Conservation (phyloP, 2,113 vertebrate genomes). For the Hippoglossus stenolepis region DNA sequence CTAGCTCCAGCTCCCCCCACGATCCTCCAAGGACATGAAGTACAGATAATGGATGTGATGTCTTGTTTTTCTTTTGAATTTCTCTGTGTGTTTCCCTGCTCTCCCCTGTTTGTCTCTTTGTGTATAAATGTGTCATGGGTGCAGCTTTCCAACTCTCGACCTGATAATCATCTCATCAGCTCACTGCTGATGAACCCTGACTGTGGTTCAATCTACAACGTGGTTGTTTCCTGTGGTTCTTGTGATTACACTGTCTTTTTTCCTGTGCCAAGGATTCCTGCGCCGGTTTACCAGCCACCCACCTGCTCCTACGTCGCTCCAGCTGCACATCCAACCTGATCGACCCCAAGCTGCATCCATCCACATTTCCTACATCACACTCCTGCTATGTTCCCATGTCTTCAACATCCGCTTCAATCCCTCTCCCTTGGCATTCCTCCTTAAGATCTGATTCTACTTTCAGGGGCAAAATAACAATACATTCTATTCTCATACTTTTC, state of each 20-base stretch:
- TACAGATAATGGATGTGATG: too few relatives aligned
- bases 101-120: background rate
- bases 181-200: background rate
- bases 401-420: background rate
- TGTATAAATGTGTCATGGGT: background rate
- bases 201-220: background rate
- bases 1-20: too few relatives aligned
- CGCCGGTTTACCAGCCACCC: background rate
- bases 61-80: background rate
- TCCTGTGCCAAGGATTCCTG: background rate
- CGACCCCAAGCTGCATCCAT: background rate
- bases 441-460: background rate
- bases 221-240: background rate
- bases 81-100: background rate
- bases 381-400: background rate
- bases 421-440: background rate
- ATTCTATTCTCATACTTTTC: too few relatives aligned
- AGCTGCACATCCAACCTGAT: background rate
- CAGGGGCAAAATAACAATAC: too few relatives aligned
- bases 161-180: background rate
- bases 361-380: background rate
- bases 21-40: too few relatives aligned
- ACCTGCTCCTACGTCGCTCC: background rate
- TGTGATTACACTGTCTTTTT: background rate
- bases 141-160: background rate